Evolutionary conservation across 64 coral and sea anemone species (phyloP).

Genomic region (Stichodactyla helianthus): DNA sequence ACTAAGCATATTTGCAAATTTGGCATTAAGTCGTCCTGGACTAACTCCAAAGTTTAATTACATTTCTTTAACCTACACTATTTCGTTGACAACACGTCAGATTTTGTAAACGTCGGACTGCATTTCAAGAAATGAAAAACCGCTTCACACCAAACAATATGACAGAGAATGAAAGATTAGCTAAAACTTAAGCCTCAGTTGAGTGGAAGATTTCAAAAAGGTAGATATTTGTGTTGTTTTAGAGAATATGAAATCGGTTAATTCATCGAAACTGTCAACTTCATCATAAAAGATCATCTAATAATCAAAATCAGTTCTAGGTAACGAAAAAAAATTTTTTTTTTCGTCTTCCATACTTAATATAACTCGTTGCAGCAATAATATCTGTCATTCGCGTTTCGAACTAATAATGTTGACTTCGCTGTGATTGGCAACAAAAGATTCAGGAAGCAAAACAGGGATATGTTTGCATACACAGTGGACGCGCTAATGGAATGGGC

Average conservation of each 20-base stretch:
- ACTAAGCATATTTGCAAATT: not conserved
- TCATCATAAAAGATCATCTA: not conserved
- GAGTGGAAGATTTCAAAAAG: not conserved
- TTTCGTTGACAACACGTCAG: not conserved
- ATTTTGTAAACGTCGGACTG: not conserved
- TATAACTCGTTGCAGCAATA: not conserved
- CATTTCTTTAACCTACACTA: not conserved
- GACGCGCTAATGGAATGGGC: not conserved
- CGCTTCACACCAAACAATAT: not conserved
- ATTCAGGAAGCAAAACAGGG: not conserved
- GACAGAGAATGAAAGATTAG: not conserved
- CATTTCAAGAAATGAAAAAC: not conserved
- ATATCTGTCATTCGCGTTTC: not conserved
- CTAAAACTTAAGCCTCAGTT: not conserved
- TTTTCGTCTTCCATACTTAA: not conserved
- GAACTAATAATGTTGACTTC: not conserved
- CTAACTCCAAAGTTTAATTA: not conserved
- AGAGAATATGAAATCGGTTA: not conserved
- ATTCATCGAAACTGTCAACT: not conserved
- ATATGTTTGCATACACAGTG: not conserved
- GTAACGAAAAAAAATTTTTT: not conserved
- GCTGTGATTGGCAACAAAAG: slow-evolving; percentile 1
- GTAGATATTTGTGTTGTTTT: not conserved
- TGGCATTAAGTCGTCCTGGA: not conserved
- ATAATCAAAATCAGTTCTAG: not conserved